Evolutionary conservation across 2,113 vertebrate genomes (phyloP).

Genomic region (Phrynocephalus versicolor): DNA sequence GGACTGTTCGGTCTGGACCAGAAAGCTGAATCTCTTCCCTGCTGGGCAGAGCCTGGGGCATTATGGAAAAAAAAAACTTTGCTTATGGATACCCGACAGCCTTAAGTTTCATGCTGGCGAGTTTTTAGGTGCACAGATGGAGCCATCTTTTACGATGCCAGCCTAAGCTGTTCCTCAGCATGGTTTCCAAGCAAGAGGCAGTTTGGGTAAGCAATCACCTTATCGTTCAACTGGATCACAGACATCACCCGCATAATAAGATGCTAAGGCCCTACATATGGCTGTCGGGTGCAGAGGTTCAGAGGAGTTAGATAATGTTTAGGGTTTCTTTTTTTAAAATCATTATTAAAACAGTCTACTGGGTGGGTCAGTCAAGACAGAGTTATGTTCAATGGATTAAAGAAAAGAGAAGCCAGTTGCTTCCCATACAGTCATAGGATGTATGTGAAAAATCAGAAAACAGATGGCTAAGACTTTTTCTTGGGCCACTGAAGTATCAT

Average conservation of each 20-base stretch:
- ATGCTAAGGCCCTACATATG: neutral
- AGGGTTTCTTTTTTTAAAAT: neutral
- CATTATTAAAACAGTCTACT: neutral
- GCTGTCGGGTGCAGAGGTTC: neutral
- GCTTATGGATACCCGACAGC: neutral
- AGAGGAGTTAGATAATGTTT: neutral
- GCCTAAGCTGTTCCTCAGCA: slow-evolving; percentile 13
- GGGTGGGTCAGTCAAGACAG: neutral
- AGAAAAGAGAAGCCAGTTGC: no score
- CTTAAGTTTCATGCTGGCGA: slow-evolving; percentile 9
- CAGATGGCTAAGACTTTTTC: no score
- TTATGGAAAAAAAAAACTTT: neutral
- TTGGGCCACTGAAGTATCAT: no score
- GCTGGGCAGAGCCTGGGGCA: slow-evolving; percentile 14
- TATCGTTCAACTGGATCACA: neutral
- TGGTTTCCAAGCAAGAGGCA: slow-evolving; percentile 7
- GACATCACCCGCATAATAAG: neutral
- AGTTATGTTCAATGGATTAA: neutral
- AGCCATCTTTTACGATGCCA: slow-evolving; percentile 6
- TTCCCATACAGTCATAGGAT: neutral
- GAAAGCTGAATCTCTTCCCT: slow-evolving; percentile 1
- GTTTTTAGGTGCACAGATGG: slow-evolving; percentile 37
- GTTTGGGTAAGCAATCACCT: slow-evolving; percentile 16
- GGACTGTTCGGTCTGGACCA: slow-evolving; percentile 12
- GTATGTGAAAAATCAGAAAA: no score